These are phyloP conservation scores for Hydropsyche tenuis DNA, from an alignment of 1,140 invertebrate species.

Conservation along the genomic window DNA sequence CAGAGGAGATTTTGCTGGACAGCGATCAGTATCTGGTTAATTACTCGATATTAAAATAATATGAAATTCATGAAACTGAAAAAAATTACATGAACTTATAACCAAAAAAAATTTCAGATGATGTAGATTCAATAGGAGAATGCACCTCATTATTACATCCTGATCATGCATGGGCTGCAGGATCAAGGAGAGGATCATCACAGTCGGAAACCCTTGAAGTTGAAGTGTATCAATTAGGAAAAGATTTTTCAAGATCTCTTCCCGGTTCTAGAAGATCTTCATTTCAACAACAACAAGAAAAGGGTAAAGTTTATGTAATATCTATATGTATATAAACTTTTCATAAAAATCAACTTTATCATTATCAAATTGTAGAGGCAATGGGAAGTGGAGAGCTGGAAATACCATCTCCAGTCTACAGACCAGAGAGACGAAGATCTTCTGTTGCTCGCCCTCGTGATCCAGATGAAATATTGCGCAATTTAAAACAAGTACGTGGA, in stretches of 20 bases:
- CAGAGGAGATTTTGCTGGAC: slow-evolving; percentile 69
- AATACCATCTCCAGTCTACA: slow-evolving; percentile 64
- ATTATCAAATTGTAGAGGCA: slow-evolving; percentile 32
- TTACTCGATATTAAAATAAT: not conserved
- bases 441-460: slow-evolving; percentile 80
- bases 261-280: slow-evolving; percentile 83
- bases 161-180: slow-evolving; percentile 79
- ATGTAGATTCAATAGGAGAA: slow-evolving; percentile 75
- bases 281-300: slow-evolving; percentile 73
- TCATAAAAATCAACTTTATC: not conserved
- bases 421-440: slow-evolving; percentile 74
- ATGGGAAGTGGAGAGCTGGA: slow-evolving; percentile 60
- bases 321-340: slow-evolving; percentile 5
- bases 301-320: too few species aligned
- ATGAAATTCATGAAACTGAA: not conserved
- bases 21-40: slow-evolving; percentile 72
- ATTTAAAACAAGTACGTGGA: slow-evolving; percentile 78
- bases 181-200: slow-evolving; percentile 80
- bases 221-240: slow-evolving; percentile 82
- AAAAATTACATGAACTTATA: too few species aligned
- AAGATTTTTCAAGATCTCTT: slow-evolving; percentile 83
- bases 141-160: slow-evolving; percentile 78
- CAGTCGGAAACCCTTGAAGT: slow-evolving; percentile 85
- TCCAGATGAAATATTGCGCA: slow-evolving; percentile 81
- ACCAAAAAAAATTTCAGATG: slow-evolving; percentile 59